phyloP scores from a whole-genome alignment of 2,113 vertebrate genomes.

The Cardinalis cardinalis region DNA sequence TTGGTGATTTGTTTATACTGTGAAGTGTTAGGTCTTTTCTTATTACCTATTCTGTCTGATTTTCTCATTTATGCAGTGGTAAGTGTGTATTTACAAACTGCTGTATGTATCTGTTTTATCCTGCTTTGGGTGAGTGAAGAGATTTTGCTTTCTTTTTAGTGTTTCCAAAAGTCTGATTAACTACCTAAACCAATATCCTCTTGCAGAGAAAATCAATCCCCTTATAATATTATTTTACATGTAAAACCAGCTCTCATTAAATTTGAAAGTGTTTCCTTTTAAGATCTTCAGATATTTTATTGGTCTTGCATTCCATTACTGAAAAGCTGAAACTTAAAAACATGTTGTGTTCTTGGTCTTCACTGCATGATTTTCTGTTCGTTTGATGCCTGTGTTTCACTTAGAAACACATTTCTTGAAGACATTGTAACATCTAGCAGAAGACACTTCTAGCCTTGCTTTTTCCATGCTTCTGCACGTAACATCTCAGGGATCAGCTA shows the following conservation, averaged over 20 bases:
- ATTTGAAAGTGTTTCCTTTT: not conserved
- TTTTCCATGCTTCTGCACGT: rapidly evolving
- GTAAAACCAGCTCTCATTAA: not conserved
- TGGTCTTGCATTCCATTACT: not conserved
- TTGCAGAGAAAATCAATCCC: not conserved
- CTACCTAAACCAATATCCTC: not conserved
- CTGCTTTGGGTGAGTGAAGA: not conserved
- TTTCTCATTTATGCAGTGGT: not conserved
- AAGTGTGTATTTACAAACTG: not conserved
- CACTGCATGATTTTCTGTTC: not conserved
- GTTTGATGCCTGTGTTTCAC: not conserved
- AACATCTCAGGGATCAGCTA: not conserved
- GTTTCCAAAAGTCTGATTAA: not conserved
- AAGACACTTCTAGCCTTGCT: not conserved
- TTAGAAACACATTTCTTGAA: not conserved
- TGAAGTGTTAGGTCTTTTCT: not conserved
- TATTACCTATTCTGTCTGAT: not conserved
- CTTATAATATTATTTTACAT: not conserved
- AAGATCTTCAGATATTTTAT: not conserved
- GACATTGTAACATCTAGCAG: too few relatives aligned
- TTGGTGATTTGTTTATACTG: not conserved
- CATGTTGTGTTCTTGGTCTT: not conserved
- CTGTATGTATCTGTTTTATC: not conserved
- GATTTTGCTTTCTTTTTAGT: not conserved
- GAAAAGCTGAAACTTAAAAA: not conserved